A percentile compares a stretch with the other conserved stretches of the same genome.
Evolutionary conservation across 2,888 invertebrate genomes (phyloP).

Genomic region (Keiferia lycopersicella): DNA sequence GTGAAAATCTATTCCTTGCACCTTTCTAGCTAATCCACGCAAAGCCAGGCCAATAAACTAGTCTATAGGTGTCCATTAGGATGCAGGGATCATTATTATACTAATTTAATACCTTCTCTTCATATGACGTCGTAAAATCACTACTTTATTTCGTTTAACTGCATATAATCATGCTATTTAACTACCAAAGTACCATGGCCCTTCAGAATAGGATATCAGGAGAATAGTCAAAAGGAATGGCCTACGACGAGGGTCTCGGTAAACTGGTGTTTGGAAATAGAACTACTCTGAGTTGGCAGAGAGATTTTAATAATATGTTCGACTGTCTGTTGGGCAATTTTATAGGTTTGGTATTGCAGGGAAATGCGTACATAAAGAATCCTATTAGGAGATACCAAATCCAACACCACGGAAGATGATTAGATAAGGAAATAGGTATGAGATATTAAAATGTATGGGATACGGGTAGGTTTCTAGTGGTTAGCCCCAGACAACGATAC

Average conservation of each 20-base stretch:
- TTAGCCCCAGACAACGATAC: too few species aligned
- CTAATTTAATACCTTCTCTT: slow-evolving; percentile 49
- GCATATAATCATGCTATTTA: slow-evolving; percentile 48
- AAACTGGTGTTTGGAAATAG: slow-evolving; percentile 32
- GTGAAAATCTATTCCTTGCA: neutral
- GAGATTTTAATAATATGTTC: slow-evolving; percentile 34
- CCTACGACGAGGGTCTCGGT: slow-evolving; percentile 28
- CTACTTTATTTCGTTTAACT: slow-evolving; percentile 46
- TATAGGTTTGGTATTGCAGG: slow-evolving; percentile 23
- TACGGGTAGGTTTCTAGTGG: too few species aligned
- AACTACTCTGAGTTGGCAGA: slow-evolving; percentile 32
- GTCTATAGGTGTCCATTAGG: slow-evolving; percentile 35
- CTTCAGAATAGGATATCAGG: slow-evolving; percentile 28
- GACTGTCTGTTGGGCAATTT: slow-evolving; percentile 26
- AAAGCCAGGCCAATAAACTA: slow-evolving; percentile 34
- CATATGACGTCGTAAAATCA: slow-evolving; percentile 44
- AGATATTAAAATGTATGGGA: neutral
- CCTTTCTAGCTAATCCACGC: slow-evolving; percentile 29
- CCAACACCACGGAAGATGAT: neutral
- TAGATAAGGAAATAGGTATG: neutral
- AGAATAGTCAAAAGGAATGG: neutral
- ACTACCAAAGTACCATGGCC: slow-evolving; percentile 37
- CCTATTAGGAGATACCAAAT: neutral
- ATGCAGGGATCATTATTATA: slow-evolving; percentile 45
- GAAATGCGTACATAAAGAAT: neutral